Conservation (phyloP, 2,113 vertebrate species). For the Cebus imitator region DNA sequence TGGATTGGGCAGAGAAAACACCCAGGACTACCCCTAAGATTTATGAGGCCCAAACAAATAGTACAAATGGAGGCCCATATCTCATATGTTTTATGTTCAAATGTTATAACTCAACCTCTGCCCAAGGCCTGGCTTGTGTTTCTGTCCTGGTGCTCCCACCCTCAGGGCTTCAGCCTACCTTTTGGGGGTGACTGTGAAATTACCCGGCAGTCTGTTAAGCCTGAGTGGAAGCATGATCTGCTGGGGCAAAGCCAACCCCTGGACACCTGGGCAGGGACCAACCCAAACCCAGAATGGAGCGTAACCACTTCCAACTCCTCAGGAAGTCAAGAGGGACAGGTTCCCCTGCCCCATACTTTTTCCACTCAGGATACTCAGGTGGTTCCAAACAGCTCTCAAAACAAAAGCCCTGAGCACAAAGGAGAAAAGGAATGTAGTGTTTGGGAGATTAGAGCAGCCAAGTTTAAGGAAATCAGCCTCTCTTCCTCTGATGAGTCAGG, state of each 20-base stretch:
- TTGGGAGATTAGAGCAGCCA: not conserved
- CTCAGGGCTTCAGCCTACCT: not conserved
- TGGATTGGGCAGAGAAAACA: not conserved
- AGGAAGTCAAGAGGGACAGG: not conserved
- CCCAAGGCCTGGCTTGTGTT: fast-evolving
- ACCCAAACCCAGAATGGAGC: not conserved
- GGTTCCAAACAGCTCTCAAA: not conserved
- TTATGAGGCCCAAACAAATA: not conserved
- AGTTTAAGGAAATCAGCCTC: not conserved
- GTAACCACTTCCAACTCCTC: not conserved
- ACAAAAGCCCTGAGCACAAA: not conserved
- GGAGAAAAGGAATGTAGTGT: fast-evolving
- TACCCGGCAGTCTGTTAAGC: not conserved
- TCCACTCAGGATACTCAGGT: too few species aligned
- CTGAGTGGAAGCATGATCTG: not conserved
- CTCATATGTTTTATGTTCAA: not conserved
- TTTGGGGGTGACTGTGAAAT: not conserved
- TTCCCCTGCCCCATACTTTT: not conserved
- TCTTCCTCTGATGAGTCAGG: not conserved
- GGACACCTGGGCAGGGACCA: too few species aligned
- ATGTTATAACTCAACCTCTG: not conserved
- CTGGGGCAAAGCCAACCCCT: not conserved
- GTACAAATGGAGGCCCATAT: not conserved
- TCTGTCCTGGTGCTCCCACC: not conserved
- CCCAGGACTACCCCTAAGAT: not conserved